A percentile compares a stretch with the other conserved stretches of the same genome.
Conservation (phyloP, 2,113 vertebrate species). For the Colaptes auratus region DNA sequence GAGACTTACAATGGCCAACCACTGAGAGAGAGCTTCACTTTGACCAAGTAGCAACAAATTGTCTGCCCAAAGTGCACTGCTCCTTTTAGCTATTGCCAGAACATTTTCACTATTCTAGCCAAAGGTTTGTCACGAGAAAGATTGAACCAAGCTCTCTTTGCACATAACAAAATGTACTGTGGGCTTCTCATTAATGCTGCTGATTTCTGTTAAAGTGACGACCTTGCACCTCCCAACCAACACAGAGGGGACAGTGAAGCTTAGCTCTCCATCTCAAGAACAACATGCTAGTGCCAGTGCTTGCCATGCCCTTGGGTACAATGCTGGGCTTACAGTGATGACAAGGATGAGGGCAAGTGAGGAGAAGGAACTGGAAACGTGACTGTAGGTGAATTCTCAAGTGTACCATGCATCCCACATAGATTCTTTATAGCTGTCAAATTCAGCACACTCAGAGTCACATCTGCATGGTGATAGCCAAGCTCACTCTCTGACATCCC, state of each 20-base stretch:
- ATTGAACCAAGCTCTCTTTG: background rate
- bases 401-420: accelerated
- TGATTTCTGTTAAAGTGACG: background rate
- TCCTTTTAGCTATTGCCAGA: constrained; percentile 26
- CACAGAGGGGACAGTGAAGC: background rate
- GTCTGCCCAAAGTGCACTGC: background rate
- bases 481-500: background rate
- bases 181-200: background rate
- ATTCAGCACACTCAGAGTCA: background rate
- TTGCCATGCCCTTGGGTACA: background rate
- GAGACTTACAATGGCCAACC: background rate
- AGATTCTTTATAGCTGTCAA: background rate
- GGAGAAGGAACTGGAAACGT: background rate
- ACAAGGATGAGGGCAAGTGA: background rate
- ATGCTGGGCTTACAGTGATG: accelerated
- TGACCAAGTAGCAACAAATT: background rate
- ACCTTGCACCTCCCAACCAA: background rate
- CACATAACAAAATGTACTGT: background rate
- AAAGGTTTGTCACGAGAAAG: background rate
- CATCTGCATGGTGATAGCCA: background rate
- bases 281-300: background rate
- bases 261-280: background rate
- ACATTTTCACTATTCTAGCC: background rate
- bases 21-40: background rate
- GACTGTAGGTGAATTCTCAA: background rate